Base-by-base conservation (phyloP, 2,797 vertebrate genomes). In the Pitangus sulphuratus region DNA sequence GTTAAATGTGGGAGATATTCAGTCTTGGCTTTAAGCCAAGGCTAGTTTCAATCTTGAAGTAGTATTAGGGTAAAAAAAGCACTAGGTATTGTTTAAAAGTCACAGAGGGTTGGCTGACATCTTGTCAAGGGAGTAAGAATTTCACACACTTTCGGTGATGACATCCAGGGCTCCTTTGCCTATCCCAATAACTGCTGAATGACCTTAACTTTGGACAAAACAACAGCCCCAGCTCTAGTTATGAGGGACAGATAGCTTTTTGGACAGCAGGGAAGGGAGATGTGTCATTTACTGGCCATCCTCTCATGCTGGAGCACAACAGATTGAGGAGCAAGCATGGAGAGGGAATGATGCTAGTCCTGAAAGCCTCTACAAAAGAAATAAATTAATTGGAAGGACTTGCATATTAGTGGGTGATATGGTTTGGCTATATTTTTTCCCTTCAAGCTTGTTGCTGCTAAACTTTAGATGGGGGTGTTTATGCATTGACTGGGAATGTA, bases 161-260 rank as follows among this genome's bases (percentile, higher is more conserved):
- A 79, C 40, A 90, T 66, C 68, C 48, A 87, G 45, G 24, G n/a
- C 56, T 87, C 35, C 64, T 87, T 87, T 61, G 15, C 48, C 45
- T 86, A 61, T 74, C 60, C 60, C 47, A 33, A 14, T 76, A 84
- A 60, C 31, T 70, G n/a, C 50, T 78, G 58, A 89, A 77, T 50
- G 42, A 71, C 64, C 30, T 74, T 65, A 84, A 45, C 22, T 69
- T 45, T 24, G 58, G 21, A 54, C 26, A 76, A 62, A 91, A 70
- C 9, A 81, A 15, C 14, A 83, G 33, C 20, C 15, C 31, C 44
- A 57, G 25, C 21, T 30, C 15, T 57, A 50, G 47, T 21, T 74
- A n/a, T 21, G 33, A 79, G n/a, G 30, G n/a, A 7, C 39, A 85
- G 53, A 47, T 12, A 24, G 9, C 31, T 87, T 80, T 57, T 39